Evolutionary conservation across 2,113 vertebrate genomes (phyloP).

Genomic region (Lepus europaeus): DNA sequence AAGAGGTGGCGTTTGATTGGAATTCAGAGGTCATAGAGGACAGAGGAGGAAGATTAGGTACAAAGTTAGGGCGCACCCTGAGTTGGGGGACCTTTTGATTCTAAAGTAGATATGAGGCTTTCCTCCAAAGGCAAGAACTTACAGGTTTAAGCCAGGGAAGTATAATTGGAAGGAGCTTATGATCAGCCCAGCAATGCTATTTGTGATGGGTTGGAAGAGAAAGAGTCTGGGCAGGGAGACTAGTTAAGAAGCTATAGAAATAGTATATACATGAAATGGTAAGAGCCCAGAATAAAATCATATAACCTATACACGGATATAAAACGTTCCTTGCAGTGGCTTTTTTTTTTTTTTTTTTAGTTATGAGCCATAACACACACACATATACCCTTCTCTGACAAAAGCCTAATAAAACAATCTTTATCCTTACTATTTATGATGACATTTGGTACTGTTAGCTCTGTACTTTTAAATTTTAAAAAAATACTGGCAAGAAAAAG

Average conservation of each 20-base stretch:
- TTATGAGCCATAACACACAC: not conserved
- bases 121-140: slow-evolving; percentile 16
- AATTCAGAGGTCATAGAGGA: not conserved
- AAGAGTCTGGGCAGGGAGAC: slow-evolving; percentile 14
- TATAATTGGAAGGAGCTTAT: slow-evolving; percentile 38
- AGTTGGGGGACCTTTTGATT: not conserved
- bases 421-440: slow-evolving; percentile 50
- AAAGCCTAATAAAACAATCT: slow-evolving; percentile 26
- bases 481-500: slow-evolving; percentile 25
- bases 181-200: not conserved
- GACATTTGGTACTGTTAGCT: slow-evolving; percentile 38
- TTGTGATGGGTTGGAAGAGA: slow-evolving; percentile 25
- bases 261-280: slow-evolving; percentile 59
- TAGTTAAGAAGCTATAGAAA: slow-evolving; percentile 38
- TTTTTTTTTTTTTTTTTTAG: slow-evolving; percentile 27
- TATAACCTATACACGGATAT: slow-evolving; percentile 50
- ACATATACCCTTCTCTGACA: not conserved
- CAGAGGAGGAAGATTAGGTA: not conserved
- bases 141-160: slow-evolving; percentile 45
- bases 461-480: slow-evolving; percentile 34
- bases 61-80: not conserved
- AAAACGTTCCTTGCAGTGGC: not conserved
- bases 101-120: not conserved
- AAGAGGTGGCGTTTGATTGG: not conserved
- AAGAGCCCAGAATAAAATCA: slow-evolving; percentile 41